Base-by-base conservation (phyloP, 2,113 vertebrate genomes). In the Pao palembangensis region DNA sequence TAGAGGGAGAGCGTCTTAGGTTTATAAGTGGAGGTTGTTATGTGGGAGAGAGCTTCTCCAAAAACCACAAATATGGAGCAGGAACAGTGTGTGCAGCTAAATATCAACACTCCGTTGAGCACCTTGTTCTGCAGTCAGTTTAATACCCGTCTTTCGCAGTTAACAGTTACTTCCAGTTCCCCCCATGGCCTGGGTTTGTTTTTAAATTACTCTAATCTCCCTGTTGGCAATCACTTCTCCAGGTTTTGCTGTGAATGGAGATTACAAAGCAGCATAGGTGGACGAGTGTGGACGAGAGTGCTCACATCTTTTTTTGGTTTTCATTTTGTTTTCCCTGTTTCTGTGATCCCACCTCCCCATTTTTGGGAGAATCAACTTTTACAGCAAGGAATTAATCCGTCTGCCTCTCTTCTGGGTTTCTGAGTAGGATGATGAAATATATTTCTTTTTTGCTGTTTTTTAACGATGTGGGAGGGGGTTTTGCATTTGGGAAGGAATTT, bases 21-120 rank as follows among this genome's bases (percentile, higher is more conserved):
- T 62, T 73, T 50, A 67, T 41, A 64, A 78, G 34, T 55, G 51
- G 56, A 56, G 19, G 52, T 50, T 65, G 79, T 71, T 71, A 59
- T 41, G 63, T 19, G 58, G 50, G 62, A 66, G 60, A 58, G 59
- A 53, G 53, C 42, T 17, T 25, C 19, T 74, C 42, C n/a, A 2
- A 55, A 61, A 67, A 54, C 69, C 60, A 44, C 62, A 56, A 69
- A 63, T 58, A 64, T 67, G 56, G 55, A 68, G 58, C 66, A 50
- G 51, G 50, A 81, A 73, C 79, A 31, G 15, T 56, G 55, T 42
- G 25, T 68, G 60, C 67, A 52, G 61, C 28, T 41, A 28, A 59
- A 76, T 61, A 31, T 8, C 28, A 31, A 31, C 28, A 1, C 5
- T 31, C 28, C 8, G 28, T 31, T 5, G 6, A 31, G 28, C 28